These are phyloP conservation scores for Harpagifer antarcticus DNA, from an alignment of 2,797 vertebrate species.

Conservation along the genomic window DNA sequence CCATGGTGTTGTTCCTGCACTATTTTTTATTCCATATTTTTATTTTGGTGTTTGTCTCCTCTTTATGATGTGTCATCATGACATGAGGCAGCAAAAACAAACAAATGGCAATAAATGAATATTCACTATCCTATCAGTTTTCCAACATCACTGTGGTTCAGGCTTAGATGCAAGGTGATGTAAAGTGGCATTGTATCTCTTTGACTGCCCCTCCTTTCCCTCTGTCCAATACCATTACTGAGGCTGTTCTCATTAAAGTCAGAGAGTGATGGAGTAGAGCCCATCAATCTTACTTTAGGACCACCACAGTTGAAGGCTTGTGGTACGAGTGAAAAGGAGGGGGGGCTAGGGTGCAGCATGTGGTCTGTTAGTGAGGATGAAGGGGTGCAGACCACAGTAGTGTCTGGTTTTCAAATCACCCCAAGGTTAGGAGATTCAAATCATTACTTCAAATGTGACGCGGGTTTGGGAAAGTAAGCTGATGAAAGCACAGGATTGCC, in stretches of 20 bases:
- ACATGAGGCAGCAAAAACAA: neutral
- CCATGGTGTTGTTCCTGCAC: neutral
- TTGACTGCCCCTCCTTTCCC: slow-evolving; percentile 13
- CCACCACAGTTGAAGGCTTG: slow-evolving; percentile 69
- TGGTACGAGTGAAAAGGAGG: slow-evolving; percentile 34
- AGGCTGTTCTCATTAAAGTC: slow-evolving; percentile 67
- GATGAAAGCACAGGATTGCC: slow-evolving; percentile 8
- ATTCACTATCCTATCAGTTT: neutral
- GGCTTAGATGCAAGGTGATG: slow-evolving; percentile 24
- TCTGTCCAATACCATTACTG: slow-evolving; percentile 46
- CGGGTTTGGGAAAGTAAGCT: slow-evolving; percentile 10
- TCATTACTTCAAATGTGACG: neutral
- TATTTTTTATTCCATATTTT: neutral
- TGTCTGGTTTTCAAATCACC: neutral
- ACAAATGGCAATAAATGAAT: slow-evolving; percentile 4
- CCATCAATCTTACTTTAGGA: slow-evolving; percentile 69
- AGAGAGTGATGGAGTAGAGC: slow-evolving; percentile 63
- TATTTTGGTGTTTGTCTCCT: neutral
- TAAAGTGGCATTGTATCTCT: slow-evolving; percentile 31
- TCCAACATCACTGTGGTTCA: slow-evolving; percentile 8
- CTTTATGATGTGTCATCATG: neutral
- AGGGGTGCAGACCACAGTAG: slow-evolving; percentile 5
- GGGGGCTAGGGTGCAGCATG: neutral
- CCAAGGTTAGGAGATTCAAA: neutral
- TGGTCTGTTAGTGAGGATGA: slow-evolving; percentile 32